These are phyloP conservation scores for Scyliorhinus canicula DNA, from an alignment of 2,797 vertebrate species.

Conservation along the genomic window DNA sequence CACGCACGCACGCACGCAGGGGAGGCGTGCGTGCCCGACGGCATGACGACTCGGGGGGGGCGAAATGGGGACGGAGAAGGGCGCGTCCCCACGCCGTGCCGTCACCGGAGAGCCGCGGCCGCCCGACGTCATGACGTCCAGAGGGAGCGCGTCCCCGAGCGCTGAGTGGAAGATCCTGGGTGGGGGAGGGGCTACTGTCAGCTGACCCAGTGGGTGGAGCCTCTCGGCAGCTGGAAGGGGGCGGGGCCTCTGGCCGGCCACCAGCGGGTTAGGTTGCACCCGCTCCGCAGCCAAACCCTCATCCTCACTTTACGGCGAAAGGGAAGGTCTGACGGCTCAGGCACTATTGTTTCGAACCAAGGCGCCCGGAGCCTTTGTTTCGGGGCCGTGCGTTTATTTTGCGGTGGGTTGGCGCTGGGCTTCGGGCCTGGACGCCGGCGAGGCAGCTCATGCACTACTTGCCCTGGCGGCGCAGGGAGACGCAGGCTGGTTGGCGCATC, in stretches of 20 bases:
- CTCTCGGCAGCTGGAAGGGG: too few relatives aligned
- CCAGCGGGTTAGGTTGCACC: background rate
- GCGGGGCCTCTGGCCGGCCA: background rate
- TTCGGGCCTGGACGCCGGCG: background rate
- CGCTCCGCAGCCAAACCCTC: background rate
- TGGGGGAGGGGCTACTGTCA: too few relatives aligned
- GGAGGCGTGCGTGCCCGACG: too few relatives aligned
- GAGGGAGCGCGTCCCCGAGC: background rate
- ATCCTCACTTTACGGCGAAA: background rate
- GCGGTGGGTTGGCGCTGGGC: background rate
- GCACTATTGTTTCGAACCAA: background rate
- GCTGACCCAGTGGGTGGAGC: too few relatives aligned
- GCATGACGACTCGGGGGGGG: rapidly evolving
- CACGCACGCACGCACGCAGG: background rate
- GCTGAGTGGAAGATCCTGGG: too few relatives aligned
- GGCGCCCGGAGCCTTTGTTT: too few relatives aligned
- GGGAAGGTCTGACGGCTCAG: background rate
- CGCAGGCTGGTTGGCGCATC: background rate
- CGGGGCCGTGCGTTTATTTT: background rate
- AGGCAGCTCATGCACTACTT: background rate
- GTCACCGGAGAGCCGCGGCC: too few relatives aligned
- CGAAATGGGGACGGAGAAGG: too few relatives aligned
- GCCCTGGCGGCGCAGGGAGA: background rate
- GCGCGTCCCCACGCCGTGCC: too few relatives aligned
- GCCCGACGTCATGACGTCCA: background rate